Conservation (phyloP, 2,888 invertebrate genomes). For the Tridacna gigas region DNA sequence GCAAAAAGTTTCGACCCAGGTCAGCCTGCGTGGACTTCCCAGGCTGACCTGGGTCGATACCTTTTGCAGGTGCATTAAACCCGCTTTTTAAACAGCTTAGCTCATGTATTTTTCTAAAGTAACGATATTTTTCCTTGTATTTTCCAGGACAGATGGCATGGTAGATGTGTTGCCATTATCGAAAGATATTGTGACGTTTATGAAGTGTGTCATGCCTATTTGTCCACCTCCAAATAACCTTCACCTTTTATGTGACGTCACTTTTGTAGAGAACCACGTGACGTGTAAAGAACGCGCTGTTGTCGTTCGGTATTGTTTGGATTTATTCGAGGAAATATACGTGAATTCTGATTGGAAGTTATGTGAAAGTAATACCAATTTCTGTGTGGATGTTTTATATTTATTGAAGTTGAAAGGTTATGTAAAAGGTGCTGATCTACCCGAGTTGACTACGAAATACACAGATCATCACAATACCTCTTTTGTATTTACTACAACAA, state of each 20-base stretch:
- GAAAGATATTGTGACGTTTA: slow-evolving; percentile 8
- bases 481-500: background rate
- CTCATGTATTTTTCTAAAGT: background rate
- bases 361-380: slow-evolving; percentile 29
- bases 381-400: slow-evolving; percentile 22
- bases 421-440: background rate
- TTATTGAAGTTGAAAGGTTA: slow-evolving; percentile 17
- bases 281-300: slow-evolving; percentile 44
- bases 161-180: background rate
- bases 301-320: slow-evolving; percentile 35
- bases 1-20: too few relatives aligned
- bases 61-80: too few relatives aligned
- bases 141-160: slow-evolving; percentile 19
- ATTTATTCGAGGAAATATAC: slow-evolving; percentile 40
- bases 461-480: background rate
- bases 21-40: too few relatives aligned
- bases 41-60: too few relatives aligned
- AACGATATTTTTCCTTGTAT: background rate
- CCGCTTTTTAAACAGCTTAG: background rate
- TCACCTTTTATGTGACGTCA: slow-evolving; percentile 47
- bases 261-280: background rate
- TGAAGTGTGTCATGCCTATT: slow-evolving; percentile 34
- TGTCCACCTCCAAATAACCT: slow-evolving; percentile 51
- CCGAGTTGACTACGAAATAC: background rate
- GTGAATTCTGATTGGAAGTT: slow-evolving; percentile 34